phyloP scores from a whole-genome alignment of 2,113 vertebrate species.

The Promerops cafer region DNA sequence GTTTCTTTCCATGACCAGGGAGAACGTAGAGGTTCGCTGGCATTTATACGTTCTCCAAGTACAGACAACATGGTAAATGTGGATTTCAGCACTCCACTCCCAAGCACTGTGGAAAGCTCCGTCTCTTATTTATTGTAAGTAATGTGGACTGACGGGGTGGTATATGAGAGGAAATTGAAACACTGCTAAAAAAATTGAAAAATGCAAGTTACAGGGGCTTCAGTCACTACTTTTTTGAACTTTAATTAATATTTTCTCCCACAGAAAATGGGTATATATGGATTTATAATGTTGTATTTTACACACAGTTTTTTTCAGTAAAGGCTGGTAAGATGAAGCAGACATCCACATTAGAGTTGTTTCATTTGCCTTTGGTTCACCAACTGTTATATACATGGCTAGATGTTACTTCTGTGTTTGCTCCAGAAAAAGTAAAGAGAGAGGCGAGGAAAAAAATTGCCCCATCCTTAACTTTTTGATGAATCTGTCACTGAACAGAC shows the following conservation, averaged over 20 bases:
- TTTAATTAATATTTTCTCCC: background rate
- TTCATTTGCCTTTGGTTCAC: background rate
- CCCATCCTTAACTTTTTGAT: background rate
- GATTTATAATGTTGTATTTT: background rate
- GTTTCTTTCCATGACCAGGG: slow-evolving; percentile 71
- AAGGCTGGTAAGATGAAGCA: background rate
- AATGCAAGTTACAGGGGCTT: background rate
- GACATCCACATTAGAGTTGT: background rate
- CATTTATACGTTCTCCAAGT: slow-evolving; percentile 85
- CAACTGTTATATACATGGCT: background rate
- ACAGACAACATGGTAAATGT: slow-evolving; percentile 79
- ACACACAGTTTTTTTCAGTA: background rate
- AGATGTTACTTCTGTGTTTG: background rate
- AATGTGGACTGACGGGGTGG: background rate
- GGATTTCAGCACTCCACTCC: slow-evolving; percentile 83
- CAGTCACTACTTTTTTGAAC: background rate
- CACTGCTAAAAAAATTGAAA: background rate
- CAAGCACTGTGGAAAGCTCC: slow-evolving; percentile 73
- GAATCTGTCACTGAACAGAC: background rate
- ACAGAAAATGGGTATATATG: background rate
- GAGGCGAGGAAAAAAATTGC: background rate
- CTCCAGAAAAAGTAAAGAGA: background rate
- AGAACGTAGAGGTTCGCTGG: slow-evolving; percentile 88
- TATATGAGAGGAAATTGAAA: background rate
- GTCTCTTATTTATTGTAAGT: slow-evolving; percentile 83